Evolutionary conservation across 2,113 vertebrate genomes (phyloP).

Genomic region (Origma solitaria): DNA sequence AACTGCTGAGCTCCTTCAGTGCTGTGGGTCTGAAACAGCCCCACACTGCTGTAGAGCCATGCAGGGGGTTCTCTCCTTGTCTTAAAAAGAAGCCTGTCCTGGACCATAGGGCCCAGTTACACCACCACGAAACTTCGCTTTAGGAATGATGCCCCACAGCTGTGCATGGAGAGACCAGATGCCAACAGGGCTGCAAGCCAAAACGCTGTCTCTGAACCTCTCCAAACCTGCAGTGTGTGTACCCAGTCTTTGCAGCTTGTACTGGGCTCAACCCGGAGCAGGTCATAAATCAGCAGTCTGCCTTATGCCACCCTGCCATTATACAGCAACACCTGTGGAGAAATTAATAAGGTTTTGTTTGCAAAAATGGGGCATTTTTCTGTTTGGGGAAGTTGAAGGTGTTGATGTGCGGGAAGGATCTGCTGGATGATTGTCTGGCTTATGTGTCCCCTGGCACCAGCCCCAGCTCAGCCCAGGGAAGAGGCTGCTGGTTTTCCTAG

Average conservation of each 20-base stretch:
- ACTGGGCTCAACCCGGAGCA: not conserved
- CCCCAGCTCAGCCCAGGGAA: not conserved
- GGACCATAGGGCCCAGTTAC: not conserved
- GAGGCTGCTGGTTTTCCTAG: not conserved
- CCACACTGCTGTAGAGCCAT: not conserved
- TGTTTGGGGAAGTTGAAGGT: not conserved
- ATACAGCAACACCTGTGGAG: not conserved
- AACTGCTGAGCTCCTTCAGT: not conserved
- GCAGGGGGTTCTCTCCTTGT: not conserved
- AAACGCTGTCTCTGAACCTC: not conserved
- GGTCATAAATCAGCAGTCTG: not conserved
- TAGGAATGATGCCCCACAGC: not conserved
- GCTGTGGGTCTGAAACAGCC: not conserved
- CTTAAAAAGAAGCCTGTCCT: not conserved
- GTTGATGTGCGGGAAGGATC: not conserved
- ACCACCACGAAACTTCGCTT: not conserved
- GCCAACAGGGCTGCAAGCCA: not conserved
- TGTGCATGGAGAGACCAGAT: not conserved
- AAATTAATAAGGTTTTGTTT: not conserved
- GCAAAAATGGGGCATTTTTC: not conserved
- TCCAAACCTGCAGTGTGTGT: rapidly evolving
- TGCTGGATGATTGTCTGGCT: not conserved
- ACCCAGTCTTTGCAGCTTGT: not conserved
- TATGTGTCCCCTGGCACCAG: not conserved
- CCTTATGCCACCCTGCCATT: not conserved